Base-by-base conservation (phyloP, 2,113 vertebrate species). In the Pollimyrus isidori region DNA sequence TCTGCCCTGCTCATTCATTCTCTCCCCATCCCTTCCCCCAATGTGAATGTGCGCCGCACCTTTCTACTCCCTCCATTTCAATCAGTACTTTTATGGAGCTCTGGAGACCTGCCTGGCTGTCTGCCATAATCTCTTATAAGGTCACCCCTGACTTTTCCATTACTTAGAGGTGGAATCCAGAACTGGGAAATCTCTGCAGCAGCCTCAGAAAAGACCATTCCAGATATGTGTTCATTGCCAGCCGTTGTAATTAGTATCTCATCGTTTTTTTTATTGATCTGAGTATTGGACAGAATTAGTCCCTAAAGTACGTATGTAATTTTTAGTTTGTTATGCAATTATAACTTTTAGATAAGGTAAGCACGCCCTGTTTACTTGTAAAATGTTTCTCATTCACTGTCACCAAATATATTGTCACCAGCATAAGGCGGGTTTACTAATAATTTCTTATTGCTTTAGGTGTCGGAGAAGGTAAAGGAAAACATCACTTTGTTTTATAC, bases 61-160 rank as follows among this genome's bases (percentile, higher is more conserved):
- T 89, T 87, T 84, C 89, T 88, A 73, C 90, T 90, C 88, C 90
- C 87, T 91, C 91, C 90, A 92, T 91, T 93, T 90, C 90, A 92
- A 88, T 90, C 91, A 90, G 86, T 89, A 90, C 92, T 91, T 93
- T 91, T 93, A 91, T 91, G 89, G 89, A 90, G 89, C 88, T 88
- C 90, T 84, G 87, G 88, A 91, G 91, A 89, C 89, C 76, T 91
- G 91, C 87, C 90, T 92, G 92, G 91, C 90, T 53, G 49, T 7
- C 89, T 88, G 91, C 92, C 91, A 92, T 87, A 46, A 49, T 84
- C 62, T 84, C 42, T 83, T 91, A 83, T 92, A 91, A 91, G 92
- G 92, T 93, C 91, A 93, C 91, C 90, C 82, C 80, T 15, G 83
- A 88, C 87, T 82, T 39, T 87, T 45, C 52, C 65, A 76, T 91